phyloP scores from a whole-genome alignment of 2,113 vertebrate genomes.

The Jacana jacana region DNA sequence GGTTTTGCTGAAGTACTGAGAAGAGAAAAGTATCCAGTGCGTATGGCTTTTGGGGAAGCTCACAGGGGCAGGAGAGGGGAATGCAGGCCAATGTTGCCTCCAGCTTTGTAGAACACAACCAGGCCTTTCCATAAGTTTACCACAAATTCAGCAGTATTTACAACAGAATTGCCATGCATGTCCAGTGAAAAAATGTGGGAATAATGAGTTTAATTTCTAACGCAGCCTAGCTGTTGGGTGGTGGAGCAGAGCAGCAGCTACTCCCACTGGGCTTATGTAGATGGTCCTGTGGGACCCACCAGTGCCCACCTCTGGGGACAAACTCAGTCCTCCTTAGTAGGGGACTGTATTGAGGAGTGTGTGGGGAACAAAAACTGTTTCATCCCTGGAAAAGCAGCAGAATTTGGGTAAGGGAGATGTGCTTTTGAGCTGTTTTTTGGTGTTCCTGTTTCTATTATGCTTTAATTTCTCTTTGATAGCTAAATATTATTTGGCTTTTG shows the following conservation, averaged over 20 bases:
- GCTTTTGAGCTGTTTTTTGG: neutral
- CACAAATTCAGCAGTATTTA: neutral
- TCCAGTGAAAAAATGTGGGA: neutral
- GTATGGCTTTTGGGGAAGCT: neutral
- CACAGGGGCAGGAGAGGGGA: neutral
- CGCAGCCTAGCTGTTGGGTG: neutral
- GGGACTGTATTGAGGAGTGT: neutral
- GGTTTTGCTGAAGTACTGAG: neutral
- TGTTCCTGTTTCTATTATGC: neutral
- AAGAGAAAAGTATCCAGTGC: neutral
- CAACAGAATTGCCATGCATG: accelerated
- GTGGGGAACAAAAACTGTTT: accelerated
- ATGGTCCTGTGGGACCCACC: too few species aligned
- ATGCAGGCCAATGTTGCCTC: neutral
- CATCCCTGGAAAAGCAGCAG: neutral
- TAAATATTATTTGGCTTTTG: neutral
- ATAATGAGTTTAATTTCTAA: neutral
- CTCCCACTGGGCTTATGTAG: neutral
- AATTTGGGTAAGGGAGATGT: neutral
- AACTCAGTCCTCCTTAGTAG: accelerated
- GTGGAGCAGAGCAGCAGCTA: neutral
- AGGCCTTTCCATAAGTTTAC: neutral
- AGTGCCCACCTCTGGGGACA: accelerated
- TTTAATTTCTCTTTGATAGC: neutral
- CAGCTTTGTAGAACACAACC: neutral